Conservation (phyloP, 2,888 invertebrate genomes). For the Clostera curtula region DNA sequence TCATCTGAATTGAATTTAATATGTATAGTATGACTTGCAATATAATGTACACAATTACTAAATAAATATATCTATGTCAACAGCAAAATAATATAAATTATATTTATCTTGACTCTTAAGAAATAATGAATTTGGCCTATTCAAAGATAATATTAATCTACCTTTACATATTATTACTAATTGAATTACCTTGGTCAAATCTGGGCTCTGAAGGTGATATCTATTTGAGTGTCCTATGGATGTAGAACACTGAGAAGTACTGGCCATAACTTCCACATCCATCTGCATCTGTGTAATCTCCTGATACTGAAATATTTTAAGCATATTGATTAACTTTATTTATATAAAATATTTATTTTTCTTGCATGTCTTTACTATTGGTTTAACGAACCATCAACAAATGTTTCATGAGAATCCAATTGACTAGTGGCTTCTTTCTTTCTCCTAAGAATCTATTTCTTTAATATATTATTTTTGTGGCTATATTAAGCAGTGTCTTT, state of each 20-base stretch:
- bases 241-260: conserved; percentile 2
- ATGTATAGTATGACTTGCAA: no score
- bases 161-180: background rate
- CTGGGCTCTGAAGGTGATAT: conserved; percentile 1
- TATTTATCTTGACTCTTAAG: background rate
- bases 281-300: background rate
- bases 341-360: background rate
- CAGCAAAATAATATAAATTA: no score
- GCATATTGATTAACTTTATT: background rate
- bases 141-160: background rate
- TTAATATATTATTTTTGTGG: no score
- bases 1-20: no score
- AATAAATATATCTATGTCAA: no score
- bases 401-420: background rate
- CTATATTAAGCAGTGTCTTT: no score
- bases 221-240: background rate
- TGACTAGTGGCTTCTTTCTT: background rate
- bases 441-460: background rate
- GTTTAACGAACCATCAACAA: background rate
- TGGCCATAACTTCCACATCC: conserved; percentile 1
- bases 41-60: no score
- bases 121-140: background rate
- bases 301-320: background rate
- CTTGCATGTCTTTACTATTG: background rate
- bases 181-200: conserved; percentile 1